Evolutionary conservation across 2,113 vertebrate species (phyloP).

Genomic region (Kobus ellipsiprymnus): DNA sequence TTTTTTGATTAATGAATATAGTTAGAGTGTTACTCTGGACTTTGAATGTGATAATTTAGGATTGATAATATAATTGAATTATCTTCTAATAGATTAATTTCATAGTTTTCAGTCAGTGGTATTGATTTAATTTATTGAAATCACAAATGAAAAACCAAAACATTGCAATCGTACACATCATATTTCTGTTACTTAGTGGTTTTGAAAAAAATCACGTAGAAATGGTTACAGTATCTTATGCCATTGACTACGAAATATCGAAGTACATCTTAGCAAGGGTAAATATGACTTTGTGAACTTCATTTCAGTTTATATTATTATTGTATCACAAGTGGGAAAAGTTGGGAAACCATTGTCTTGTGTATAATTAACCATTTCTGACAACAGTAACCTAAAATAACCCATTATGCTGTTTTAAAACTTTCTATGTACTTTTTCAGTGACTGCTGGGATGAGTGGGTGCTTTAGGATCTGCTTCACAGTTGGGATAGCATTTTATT

Average conservation of each 20-base stretch:
- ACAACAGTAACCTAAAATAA: background rate
- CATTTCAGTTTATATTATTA: background rate
- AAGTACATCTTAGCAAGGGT: background rate
- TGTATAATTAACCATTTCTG: background rate
- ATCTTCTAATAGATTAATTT: background rate
- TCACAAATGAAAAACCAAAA: background rate
- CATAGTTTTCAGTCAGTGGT: background rate
- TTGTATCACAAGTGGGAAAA: background rate
- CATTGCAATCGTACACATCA: background rate
- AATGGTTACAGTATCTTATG: background rate
- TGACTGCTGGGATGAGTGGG: background rate
- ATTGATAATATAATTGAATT: background rate
- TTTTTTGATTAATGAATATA: background rate
- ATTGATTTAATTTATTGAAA: background rate
- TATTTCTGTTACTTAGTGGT: background rate
- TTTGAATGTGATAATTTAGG: background rate
- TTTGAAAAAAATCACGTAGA: background rate
- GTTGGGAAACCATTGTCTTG: background rate
- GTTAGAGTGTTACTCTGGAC: background rate
- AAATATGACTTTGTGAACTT: background rate
- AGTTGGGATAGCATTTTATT: background rate
- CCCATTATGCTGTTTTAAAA: background rate
- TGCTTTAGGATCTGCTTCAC: background rate
- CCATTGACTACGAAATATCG: background rate
- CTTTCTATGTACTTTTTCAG: background rate